Conservation (phyloP, 2,888 invertebrate genomes). For the Melipona bicolor region DNA sequence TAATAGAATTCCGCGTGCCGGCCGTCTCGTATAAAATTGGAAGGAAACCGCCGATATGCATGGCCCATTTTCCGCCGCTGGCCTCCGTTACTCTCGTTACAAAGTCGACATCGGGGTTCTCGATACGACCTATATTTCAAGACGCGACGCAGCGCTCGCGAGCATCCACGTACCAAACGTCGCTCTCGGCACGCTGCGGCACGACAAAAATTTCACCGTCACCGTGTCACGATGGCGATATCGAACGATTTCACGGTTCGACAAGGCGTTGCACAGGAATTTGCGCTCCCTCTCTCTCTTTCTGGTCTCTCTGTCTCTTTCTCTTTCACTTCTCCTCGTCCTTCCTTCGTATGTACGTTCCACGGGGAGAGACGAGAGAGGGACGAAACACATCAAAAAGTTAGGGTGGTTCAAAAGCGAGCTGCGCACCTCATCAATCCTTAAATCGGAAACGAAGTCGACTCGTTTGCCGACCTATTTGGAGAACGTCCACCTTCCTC, state of each 20-base stretch:
- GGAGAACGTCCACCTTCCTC: constrained; percentile 12
- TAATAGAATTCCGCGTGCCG: constrained; percentile 25
- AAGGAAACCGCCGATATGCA: constrained; percentile 26
- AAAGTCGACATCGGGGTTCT: constrained; percentile 43
- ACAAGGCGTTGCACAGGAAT: constrained; percentile 1
- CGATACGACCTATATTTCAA: constrained; percentile 53
- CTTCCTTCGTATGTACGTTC: background rate
- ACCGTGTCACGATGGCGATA: background rate
- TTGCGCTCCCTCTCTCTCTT: background rate
- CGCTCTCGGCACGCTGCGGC: background rate
- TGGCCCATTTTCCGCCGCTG: constrained; percentile 42
- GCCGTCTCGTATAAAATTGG: constrained; percentile 37
- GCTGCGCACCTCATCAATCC: constrained; percentile 27
- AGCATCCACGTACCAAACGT: background rate
- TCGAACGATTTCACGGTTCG: constrained; percentile 22
- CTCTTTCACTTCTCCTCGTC: background rate
- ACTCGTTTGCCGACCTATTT: constrained; percentile 36
- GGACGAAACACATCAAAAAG: constrained; percentile 7
- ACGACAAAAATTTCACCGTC: constrained; percentile 21
- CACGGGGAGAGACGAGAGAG: background rate
- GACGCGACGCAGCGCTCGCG: constrained; percentile 10
- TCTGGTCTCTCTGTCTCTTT: too few species aligned
- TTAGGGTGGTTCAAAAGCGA: background rate
- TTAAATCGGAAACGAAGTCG: constrained; percentile 39
- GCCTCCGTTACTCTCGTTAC: constrained; percentile 44